Base-by-base conservation (phyloP, 2,888 invertebrate species). In the Lissonota sp. region DNA sequence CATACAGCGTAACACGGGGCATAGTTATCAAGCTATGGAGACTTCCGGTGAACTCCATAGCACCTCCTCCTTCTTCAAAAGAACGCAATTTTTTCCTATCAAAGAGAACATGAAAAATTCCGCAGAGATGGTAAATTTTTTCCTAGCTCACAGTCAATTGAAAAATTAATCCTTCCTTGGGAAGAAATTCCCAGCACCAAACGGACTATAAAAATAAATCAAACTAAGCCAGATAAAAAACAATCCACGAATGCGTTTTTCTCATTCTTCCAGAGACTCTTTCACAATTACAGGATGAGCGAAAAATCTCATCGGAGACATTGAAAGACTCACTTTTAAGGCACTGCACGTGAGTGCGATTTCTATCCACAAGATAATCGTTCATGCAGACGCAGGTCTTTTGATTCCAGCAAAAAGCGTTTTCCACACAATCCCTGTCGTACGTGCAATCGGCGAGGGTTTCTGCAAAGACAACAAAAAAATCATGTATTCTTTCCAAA, bases 341-440 rank as follows among this genome's bases (percentile, higher is more conserved):
- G 83, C 93, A 93, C 78, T 92, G 90, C 70, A 92, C 92, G 83
- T 86, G 88, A 1, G 92, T 93, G 53, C 86, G 86, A 85, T 92
- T 93, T 77, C 88, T 89, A 72, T 90, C 89, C 40, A 92, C 91
- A 78, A 92, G 90, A 75, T 90, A 92, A 60, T 90, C 88, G 2
- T 90, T 87, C 84, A 90, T 89, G 86, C 94, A 94, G 79, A 91
- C 90, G 80, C 93, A 94, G 57, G 87, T 87, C 63, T 87, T 75
- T 12, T 88, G 88, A 62, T 86, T 85, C 81, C 81, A 84, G 73
- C 91, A 91, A 71, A 86, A 91, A 5, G 91, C 90, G 71, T 91
- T 90, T 44, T 84, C 83, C 69, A 88, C 85, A 82, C 91, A 91
- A 46, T 91, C 88, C 40, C 40, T 84, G 77, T 91, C 84, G 84